These are phyloP conservation scores for Agapornis roseicollis DNA, from an alignment of 2,113 vertebrate species.

Conservation along the genomic window DNA sequence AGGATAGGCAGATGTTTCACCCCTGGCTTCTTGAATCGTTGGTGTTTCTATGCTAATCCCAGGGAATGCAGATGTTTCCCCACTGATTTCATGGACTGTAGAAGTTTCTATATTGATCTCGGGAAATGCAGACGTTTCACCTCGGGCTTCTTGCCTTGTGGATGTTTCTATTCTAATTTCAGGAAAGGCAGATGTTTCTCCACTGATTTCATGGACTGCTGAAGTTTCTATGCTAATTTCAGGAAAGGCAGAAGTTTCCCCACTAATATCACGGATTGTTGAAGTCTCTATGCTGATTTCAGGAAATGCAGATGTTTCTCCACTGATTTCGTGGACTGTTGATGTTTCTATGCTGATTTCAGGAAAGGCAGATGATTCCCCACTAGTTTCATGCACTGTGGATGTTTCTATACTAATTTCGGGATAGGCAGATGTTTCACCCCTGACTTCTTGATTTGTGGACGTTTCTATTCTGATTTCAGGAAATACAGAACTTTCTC, in stretches of 20 bases:
- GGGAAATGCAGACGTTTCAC: constrained; percentile 42
- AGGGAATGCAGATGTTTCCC: constrained; percentile 22
- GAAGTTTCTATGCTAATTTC: constrained; percentile 50
- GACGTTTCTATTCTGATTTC: constrained; percentile 58
- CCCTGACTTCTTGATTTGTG: not conserved
- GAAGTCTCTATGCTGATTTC: not conserved
- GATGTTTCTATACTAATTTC: constrained; percentile 71
- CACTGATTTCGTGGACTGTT: constrained; percentile 35
- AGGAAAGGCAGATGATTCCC: constrained; percentile 7
- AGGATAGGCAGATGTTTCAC: constrained; percentile 51
- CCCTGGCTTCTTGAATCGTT: not conserved
- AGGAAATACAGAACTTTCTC: constrained; percentile 56
- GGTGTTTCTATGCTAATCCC: constrained; percentile 34
- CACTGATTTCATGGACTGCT: constrained; percentile 38
- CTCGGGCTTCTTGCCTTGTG: constrained; percentile 48
- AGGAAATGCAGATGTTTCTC: constrained; percentile 24
- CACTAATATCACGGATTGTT: not conserved
- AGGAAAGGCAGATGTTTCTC: not conserved
- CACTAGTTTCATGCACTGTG: constrained; percentile 30
- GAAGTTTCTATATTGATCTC: constrained; percentile 37
- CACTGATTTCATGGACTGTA: not conserved
- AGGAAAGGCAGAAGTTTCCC: constrained; percentile 42
- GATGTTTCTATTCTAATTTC: constrained; percentile 40
- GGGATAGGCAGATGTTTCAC: constrained; percentile 24
- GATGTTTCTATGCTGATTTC: constrained; percentile 72